Evolutionary conservation across 2,797 vertebrate species (phyloP).

Genomic region (Pygocentrus nattereri): DNA sequence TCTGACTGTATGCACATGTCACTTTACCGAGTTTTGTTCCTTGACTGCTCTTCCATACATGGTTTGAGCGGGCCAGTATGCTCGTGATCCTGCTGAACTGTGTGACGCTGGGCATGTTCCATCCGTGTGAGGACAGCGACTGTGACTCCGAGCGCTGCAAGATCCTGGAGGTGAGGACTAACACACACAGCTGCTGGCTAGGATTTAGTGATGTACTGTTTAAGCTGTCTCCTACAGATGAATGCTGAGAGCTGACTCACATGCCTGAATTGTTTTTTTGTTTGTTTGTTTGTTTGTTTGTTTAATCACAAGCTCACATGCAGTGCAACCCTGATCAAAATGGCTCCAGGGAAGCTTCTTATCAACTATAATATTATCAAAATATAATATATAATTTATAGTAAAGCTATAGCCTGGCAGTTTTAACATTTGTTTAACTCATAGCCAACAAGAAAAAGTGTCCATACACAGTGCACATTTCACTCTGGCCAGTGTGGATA

Average conservation of each 20-base stretch:
- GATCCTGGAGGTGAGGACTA: conserved; percentile 88
- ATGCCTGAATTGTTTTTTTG: neutral
- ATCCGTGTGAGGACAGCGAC: conserved; percentile 94
- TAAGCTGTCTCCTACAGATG: neutral
- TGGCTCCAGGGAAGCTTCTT: no score
- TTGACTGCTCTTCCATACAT: conserved; percentile 81
- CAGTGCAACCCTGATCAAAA: no score
- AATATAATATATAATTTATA: no score
- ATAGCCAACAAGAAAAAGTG: no score
- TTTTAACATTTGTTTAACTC: no score
- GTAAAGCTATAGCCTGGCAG: no score
- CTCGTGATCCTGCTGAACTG: conserved; percentile 98
- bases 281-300: neutral
- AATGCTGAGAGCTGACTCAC: neutral
- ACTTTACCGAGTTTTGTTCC: conserved; percentile 58
- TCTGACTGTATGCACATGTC: neutral
- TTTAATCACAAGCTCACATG: no score
- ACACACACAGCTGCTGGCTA: neutral
- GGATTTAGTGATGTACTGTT: neutral
- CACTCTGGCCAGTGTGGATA: neutral
- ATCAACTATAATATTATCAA: no score
- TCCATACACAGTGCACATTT: neutral
- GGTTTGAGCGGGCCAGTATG: conserved; percentile 98
- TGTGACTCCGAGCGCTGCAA: conserved; percentile 93
- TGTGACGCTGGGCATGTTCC: conserved; percentile 98